These are phyloP conservation scores for Hypanus sabinus DNA, from an alignment of 2,113 vertebrate species.

Conservation along the genomic window DNA sequence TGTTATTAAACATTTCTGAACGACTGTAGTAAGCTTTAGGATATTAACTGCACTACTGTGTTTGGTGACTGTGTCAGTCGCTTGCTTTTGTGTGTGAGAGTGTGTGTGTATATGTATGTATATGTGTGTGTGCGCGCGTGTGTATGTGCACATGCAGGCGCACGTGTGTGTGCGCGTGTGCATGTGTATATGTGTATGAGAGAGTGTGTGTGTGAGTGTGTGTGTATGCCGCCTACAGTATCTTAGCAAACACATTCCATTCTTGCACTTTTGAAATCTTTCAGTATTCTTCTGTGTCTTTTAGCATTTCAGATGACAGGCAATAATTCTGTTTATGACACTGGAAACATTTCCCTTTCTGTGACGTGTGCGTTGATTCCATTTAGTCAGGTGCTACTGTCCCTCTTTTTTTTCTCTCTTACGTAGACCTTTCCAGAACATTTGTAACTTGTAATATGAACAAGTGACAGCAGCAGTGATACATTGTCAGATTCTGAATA, in stretches of 20 bases:
- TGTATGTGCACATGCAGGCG: background rate
- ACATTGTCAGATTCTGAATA: conserved; percentile 62
- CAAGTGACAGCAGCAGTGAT: conserved; percentile 66
- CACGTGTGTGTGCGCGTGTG: conserved; percentile 13
- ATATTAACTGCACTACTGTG: conserved; percentile 71
- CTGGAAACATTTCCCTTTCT: conserved; percentile 64
- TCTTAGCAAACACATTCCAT: conserved; percentile 66
- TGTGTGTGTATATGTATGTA: conserved; percentile 37
- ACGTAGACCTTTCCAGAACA: conserved; percentile 72
- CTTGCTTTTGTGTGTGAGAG: conserved; percentile 57
- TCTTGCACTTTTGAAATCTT: conserved; percentile 64
- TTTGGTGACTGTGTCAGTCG: conserved; percentile 70
- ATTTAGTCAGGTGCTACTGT: conserved; percentile 66
- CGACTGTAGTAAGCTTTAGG: conserved; percentile 71
- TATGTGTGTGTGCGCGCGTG: background rate
- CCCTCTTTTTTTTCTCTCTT: conserved; percentile 43
- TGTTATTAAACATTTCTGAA: conserved; percentile 58
- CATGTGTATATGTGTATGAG: too few species aligned
- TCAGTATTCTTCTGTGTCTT: conserved; percentile 61
- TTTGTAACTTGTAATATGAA: conserved; percentile 71
- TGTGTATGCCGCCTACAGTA: conserved; percentile 63
- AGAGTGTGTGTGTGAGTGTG: conserved; percentile 45
- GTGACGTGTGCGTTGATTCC: conserved; percentile 71
- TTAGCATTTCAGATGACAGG: conserved; percentile 68
- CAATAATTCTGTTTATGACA: conserved; percentile 78